phyloP scores from a whole-genome alignment of 2,113 vertebrate species.

The Paradoxurus hermaphroditus region DNA sequence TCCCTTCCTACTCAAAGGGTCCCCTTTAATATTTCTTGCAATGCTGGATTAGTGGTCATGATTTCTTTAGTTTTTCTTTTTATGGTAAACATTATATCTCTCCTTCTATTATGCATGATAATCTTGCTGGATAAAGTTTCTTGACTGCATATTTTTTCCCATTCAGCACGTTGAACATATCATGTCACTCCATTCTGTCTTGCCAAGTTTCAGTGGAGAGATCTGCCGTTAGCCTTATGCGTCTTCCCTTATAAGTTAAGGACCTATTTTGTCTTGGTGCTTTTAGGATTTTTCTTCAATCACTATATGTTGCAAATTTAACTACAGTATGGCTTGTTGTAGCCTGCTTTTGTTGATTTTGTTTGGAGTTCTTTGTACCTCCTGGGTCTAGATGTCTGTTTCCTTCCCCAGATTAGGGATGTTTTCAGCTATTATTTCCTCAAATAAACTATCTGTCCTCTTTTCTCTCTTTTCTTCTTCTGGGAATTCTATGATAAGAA shows the following conservation, averaged over 20 bases:
- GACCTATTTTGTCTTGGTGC: background rate
- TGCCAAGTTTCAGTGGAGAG: background rate
- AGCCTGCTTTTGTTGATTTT: background rate
- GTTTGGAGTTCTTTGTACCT: background rate
- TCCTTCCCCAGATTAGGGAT: background rate
- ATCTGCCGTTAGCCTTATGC: background rate
- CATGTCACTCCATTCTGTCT: background rate
- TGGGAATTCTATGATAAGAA: background rate
- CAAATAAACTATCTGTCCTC: background rate
- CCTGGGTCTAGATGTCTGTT: background rate
- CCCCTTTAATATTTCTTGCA: background rate
- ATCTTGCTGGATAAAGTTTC: background rate
- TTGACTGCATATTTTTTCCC: background rate
- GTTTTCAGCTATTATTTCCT: background rate
- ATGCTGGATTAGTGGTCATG: background rate
- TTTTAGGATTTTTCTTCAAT: background rate
- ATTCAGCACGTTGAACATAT: background rate
- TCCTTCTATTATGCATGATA: background rate
- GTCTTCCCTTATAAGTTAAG: background rate
- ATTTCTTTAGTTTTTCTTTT: background rate
- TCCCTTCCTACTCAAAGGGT: background rate
- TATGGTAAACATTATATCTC: background rate
- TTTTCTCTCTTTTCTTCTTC: background rate
- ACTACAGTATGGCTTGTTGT: background rate
- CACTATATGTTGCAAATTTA: background rate